phyloP scores from a whole-genome alignment of 2,888 invertebrate genomes.

The Theretra japonica region DNA sequence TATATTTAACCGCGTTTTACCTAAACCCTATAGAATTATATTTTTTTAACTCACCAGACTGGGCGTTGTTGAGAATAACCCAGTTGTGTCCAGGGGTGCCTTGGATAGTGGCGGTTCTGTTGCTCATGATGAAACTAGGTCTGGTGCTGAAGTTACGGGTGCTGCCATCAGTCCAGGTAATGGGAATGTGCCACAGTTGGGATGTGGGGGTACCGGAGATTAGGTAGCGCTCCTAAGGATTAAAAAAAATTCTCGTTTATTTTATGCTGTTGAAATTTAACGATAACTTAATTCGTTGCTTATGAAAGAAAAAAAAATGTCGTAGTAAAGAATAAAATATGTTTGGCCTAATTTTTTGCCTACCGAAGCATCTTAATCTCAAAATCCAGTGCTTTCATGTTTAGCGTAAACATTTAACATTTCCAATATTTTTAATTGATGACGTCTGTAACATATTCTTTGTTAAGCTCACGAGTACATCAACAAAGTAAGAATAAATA shows the following conservation, averaged over 20 bases:
- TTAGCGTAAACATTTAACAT: no score
- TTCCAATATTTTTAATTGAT: no score
- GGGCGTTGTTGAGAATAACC: constrained; percentile 84
- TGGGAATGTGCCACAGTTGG: constrained; percentile 72
- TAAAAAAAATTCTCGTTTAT: background rate
- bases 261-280: no score
- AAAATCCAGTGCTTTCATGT: no score
- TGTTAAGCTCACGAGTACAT: no score
- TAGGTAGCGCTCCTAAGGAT: constrained; percentile 67
- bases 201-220: constrained; percentile 51
- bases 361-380: no score
- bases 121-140: constrained; percentile 61
- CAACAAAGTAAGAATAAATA: no score
- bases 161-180: constrained; percentile 72
- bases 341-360: no score
- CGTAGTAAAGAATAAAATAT: no score
- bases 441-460: constrained; percentile 6
- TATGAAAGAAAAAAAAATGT: no score
- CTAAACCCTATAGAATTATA: background rate
- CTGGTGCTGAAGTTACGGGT: constrained; percentile 70
- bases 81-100: constrained; percentile 71
- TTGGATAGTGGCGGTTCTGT: constrained; percentile 42
- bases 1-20: no score
- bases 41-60: constrained; percentile 63
- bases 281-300: no score